Percentiles rank a stretch among this genome's conserved stretches.
These are phyloP conservation scores for Reticulitermes speratus DNA, from an alignment of 1,140 invertebrate genomes.

Conservation along the genomic window DNA sequence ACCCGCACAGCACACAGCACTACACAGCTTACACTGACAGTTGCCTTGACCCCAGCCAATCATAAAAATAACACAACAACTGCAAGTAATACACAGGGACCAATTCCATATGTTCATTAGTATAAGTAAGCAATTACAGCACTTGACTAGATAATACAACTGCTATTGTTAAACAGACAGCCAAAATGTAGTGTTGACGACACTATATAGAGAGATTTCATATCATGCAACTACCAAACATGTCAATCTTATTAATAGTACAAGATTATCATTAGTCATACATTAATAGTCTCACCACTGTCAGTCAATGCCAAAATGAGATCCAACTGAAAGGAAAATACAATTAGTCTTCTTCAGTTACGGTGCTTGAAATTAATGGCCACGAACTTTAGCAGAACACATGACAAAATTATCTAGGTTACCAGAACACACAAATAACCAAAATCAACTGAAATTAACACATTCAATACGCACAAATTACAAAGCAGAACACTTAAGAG, in stretches of 20 bases:
- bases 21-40: no score
- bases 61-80: no score
- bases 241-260: constrained; percentile 1
- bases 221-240: background rate
- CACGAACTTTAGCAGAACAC: no score
- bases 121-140: constrained; percentile 1
- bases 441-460: no score
- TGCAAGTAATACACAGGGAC: background rate
- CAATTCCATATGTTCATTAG: background rate
- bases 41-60: no score
- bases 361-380: background rate
- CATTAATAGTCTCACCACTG: background rate
- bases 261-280: background rate
- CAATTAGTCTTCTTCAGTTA: background rate
- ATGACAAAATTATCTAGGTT: no score
- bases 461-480: no score
- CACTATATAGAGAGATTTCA: background rate
- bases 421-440: no score
- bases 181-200: background rate
- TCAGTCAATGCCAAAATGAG: background rate
- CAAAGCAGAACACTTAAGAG: no score
- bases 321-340: background rate
- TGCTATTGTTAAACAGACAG: background rate
- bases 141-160: background rate
- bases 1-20: no score